Evolutionary conservation across 2,113 vertebrate species (phyloP).

Genomic region (Varanus komodoensis): DNA sequence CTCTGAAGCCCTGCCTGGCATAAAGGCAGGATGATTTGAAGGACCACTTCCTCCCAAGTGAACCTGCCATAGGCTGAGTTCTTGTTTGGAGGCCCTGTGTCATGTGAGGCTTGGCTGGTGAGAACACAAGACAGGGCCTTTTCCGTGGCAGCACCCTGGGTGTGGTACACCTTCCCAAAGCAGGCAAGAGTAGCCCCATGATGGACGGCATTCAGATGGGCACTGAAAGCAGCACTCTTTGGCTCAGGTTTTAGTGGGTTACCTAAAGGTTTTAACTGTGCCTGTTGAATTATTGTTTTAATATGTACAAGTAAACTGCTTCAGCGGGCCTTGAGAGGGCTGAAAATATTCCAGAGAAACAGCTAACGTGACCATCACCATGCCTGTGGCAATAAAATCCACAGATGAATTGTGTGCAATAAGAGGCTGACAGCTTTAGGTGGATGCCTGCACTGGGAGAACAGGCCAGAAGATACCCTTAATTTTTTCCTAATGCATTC

Average conservation of each 20-base stretch:
- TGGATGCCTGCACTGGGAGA: not conserved
- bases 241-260: not conserved
- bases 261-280: not conserved
- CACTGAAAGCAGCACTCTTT: not conserved
- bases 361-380: not conserved
- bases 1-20: not conserved
- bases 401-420: not conserved
- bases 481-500: slow-evolving; percentile 24
- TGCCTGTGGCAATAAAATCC: not conserved
- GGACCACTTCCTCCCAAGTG: not conserved
- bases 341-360: not conserved
- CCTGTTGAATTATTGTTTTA: not conserved
- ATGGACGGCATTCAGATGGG: no score
- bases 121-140: not conserved
- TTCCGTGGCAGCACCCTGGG: not conserved
- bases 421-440: not conserved
- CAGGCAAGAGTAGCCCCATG: no score
- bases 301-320: not conserved
- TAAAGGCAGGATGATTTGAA: not conserved
- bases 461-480: slow-evolving; percentile 38
- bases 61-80: not conserved
- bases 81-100: not conserved
- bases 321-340: not conserved
- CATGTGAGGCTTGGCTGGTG: not conserved
- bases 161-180: not conserved